Evolutionary conservation across 2,797 vertebrate genomes (phyloP), one percentile per base, ranked within the genome.

Genomic region (Pempheris klunzingeri): DNA sequence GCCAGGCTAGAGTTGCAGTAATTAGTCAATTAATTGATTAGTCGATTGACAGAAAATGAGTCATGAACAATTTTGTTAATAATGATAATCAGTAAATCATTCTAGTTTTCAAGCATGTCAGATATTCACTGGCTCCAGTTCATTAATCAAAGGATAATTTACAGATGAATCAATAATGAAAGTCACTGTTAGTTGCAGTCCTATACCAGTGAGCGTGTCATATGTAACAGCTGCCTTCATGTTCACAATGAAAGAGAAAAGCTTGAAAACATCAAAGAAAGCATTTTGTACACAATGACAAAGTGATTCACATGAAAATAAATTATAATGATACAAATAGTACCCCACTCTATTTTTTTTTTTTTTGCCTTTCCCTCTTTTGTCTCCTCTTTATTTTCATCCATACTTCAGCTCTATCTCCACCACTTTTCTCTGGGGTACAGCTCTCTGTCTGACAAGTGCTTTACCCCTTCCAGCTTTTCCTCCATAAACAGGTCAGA

Each of bases 401-500:
- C 5, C 22, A 39, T 52, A 34, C 66, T 58, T 75, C 34, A 55
- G 36, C 53, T 80, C 65, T 82, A 65, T 81, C 67, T 77, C 41
- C 52, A 20, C 59, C 47, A 71, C 71, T 39, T 71, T 52, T 73
- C 84, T 84, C 84, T 30, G 50, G 75, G 74, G 87, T 50, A 10
- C 61, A 74, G 70, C 76, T 78, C 77, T 76, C 67, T 85, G 86
- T 87, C 82, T 88, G 86, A 92, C 88, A 87, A 90, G 85, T 78
- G 74, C 74, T 88, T 88, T 80, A 79, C 78, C 83, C 77, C 72
- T 85, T 85, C 64, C 88, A 88, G 87, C 87, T 91, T 93, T 92
- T 80, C 87, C 82, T 90, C 83, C 85, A 89, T 88, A 92, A 88
- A 88, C 93, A 84, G 91, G 87, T 88, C 88, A 88, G 77, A 63